A percentile compares a stretch with the other conserved stretches of the same genome.
Evolutionary conservation across 2,113 vertebrate genomes (phyloP).

Genomic region (Lates calcarifer): DNA sequence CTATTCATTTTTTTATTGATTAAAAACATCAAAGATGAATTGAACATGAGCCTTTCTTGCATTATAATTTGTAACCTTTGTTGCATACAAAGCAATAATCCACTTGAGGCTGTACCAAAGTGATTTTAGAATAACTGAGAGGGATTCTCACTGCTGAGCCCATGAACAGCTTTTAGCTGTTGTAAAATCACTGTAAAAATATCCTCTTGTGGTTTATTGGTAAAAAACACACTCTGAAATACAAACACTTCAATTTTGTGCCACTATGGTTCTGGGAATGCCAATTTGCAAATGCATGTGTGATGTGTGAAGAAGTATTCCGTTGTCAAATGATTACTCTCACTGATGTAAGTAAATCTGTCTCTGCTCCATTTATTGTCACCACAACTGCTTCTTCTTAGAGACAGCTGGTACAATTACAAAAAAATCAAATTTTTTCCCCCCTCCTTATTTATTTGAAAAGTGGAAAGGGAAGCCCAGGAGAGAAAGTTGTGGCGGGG

Average conservation of each 20-base stretch:
- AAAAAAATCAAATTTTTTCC: constrained; percentile 15
- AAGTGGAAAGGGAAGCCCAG: background rate
- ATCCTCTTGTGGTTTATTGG: constrained; percentile 22
- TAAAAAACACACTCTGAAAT: constrained; percentile 23
- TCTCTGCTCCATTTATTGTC: constrained; percentile 43
- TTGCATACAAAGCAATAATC: constrained; percentile 47
- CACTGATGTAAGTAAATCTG: constrained; percentile 46
- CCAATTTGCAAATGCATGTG: constrained; percentile 51
- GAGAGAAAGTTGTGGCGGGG: constrained; percentile 12
- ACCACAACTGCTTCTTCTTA: constrained; percentile 18
- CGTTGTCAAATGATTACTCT: constrained; percentile 47
- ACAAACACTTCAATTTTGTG: constrained; percentile 46
- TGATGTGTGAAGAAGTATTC: constrained; percentile 41
- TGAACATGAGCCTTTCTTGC: constrained; percentile 18
- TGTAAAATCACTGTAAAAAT: constrained; percentile 41
- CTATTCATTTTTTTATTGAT: constrained; percentile 15
- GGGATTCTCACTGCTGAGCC: constrained; percentile 12
- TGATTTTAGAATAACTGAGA: constrained; percentile 47
- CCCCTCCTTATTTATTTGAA: background rate
- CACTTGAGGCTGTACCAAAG: constrained; percentile 40
- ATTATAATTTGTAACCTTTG: constrained; percentile 49
- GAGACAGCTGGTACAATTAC: constrained; percentile 12
- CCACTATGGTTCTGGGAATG: constrained; percentile 43
- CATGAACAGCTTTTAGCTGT: constrained; percentile 33
- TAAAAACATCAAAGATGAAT: constrained; percentile 28